phyloP scores from a whole-genome alignment of 2,113 vertebrate species.

The Chrysochloris asiatica region DNA sequence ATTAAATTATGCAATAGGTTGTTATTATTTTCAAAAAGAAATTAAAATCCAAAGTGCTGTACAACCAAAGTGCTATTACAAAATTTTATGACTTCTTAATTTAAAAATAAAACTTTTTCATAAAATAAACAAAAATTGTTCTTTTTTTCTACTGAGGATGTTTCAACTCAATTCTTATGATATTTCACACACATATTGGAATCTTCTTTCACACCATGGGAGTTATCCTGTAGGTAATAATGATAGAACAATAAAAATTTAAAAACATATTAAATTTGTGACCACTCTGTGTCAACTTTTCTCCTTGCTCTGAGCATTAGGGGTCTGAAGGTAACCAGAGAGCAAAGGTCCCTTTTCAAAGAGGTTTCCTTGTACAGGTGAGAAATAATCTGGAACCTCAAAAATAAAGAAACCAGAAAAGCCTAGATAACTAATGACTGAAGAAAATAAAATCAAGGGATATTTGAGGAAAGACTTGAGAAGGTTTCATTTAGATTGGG shows the following conservation, averaged over 20 bases:
- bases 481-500: accelerated
- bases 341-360: background rate
- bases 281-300: background rate
- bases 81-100: conserved; percentile 6
- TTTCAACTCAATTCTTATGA: background rate
- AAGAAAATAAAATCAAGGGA: background rate
- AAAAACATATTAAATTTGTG: background rate
- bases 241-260: background rate
- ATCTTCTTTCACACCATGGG: background rate
- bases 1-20: conserved; percentile 58
- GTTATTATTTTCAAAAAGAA: conserved; percentile 16
- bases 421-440: background rate
- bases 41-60: conserved; percentile 43
- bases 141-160: background rate
- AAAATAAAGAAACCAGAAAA: background rate
- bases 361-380: background rate
- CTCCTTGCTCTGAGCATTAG: background rate
- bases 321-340: background rate
- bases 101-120: conserved; percentile 37
- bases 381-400: background rate
- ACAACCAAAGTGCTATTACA: background rate
- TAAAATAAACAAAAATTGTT: background rate
- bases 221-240: background rate
- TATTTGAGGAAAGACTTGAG: background rate
- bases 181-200: background rate